Base-by-base conservation (phyloP, 2,888 invertebrate genomes). In the Arctia plantaginis region DNA sequence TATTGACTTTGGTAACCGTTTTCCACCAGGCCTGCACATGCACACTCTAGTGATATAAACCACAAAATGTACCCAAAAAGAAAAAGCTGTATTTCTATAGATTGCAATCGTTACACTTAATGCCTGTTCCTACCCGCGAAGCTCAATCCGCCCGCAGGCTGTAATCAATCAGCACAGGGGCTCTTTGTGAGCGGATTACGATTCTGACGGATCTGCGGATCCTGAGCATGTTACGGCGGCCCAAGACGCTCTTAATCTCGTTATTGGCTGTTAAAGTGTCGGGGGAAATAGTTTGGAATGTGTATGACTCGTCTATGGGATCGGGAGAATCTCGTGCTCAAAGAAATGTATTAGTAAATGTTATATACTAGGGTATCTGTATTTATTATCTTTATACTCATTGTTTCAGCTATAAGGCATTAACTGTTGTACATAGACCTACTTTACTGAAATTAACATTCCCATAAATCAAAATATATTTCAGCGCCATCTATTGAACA, bases 121-220 rank as follows among this genome's bases (percentile, higher is more conserved):
- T 69, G 18, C 64, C 71, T 55, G 72, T 68, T 44, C 39, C 41
- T 72, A 78, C 69, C 74, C 73, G 68, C 71, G 77, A 71, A 41
- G 71, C 33, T 6, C n/a, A 51, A 74, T 68, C n/a, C 33, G 74
- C 79, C 83, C 82, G 76, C 81, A 76, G 79, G 81, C 80, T 76
- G 81, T 77, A 78, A 84, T 82, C 84, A 84, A 84, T 84, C 83
- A 77, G 82, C 41, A 8, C 64, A 27, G 44, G 66, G 73, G 59
- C 67, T 70, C 77, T 84, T 82, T 81, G 83, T 74, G 75, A 66
- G 47, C 51, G 79, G 84, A 80, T 81, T 80, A 84, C 67, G 41
- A 35, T 69, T 69, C 72, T 72, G 47, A 39, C 64, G 44, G 72
- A 59, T 74, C n/a, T 67, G 23, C 64, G 72, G 69, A 72, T 71